Evolutionary conservation across 2,797 vertebrate species (phyloP), one percentile per base, ranked within the genome.

Genomic region (Onychomys leucogaster): DNA sequence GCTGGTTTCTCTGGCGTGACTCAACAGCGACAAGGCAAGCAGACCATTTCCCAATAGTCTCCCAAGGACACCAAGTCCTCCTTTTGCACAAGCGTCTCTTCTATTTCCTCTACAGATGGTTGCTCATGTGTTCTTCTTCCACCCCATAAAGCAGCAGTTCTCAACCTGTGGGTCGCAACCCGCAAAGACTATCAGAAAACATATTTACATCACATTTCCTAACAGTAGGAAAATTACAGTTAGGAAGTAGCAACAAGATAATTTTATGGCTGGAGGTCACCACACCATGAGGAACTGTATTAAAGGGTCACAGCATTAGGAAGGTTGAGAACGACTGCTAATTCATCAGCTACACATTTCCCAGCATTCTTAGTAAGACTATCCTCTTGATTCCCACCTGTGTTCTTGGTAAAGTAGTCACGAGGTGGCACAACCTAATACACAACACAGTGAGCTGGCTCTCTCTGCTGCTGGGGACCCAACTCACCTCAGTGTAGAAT

Each of bases 401-500:
- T 5, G 29, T 19, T 57, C n/a, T 73, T 19, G 25, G 67, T 12
- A 73, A 57, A 5, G 41, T 75, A 81, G 21, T 63, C 41, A 71
- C 12, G 21, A 21, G 23, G 6, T 13, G 32, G n/a, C 12, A 46
- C 4, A 41, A 27, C 1, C 1, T 73, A n/a, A 84, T 21, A 10
- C 3, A 1, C 5, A n/a, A 29, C 34, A 23, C 4, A 14, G 67
- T 46, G 29, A 73, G 29, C 13, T 8, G 14, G 19, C 32, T 32
- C 25, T 95, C 67, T 59, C 61, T 27, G 29, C 14, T 1, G 25
- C 12, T 6, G 46, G 90, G 43, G 94, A 80, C 23, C 32, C 65
- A 49, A 77, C 92, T 97, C 98, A 99, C 99, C 99, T 99, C 99
- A 0, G 99, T 99, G 98, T 99, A 99, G 98, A 99, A 99, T 57